phyloP scores from a whole-genome alignment of 92 coral and sea anemone species.

The Meandrina meandrites region DNA sequence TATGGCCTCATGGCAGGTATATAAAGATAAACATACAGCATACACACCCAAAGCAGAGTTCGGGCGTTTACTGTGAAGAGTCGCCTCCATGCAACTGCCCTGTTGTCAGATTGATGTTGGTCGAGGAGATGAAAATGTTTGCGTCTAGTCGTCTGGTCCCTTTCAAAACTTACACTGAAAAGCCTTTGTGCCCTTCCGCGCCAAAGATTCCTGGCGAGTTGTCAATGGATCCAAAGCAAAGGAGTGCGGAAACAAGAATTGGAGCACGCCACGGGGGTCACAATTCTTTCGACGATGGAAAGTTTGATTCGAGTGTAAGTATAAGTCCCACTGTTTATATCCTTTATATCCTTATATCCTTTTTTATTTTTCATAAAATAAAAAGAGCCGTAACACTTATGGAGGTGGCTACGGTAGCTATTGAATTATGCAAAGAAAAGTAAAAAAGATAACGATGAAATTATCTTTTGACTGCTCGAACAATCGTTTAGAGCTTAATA shows the following conservation, averaged over 20 bases:
- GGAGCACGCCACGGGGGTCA: background rate
- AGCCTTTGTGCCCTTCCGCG: background rate
- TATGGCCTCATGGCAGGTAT: background rate
- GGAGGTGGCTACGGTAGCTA: too few relatives aligned
- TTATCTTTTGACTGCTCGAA: background rate
- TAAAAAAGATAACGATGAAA: too few relatives aligned
- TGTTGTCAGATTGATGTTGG: background rate
- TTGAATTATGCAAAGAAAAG: background rate
- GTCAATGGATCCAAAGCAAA: background rate
- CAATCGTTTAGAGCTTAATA: too few relatives aligned
- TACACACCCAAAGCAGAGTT: background rate
- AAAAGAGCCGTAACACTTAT: too few relatives aligned
- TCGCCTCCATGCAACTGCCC: background rate
- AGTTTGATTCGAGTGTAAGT: background rate
- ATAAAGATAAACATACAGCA: background rate
- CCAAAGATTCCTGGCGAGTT: background rate
- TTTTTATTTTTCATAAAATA: too few relatives aligned
- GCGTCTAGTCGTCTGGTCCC: background rate
- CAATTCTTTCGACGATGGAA: background rate
- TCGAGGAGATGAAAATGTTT: background rate
- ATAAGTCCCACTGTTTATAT: background rate
- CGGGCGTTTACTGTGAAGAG: background rate
- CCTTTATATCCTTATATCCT: too few relatives aligned
- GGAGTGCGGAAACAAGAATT: background rate
- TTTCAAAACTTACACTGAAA: background rate